A percentile compares a stretch with the other conserved stretches of the same genome.
phyloP scores from a whole-genome alignment of 2,113 vertebrate genomes.

The Pyxicephalus adspersus region DNA sequence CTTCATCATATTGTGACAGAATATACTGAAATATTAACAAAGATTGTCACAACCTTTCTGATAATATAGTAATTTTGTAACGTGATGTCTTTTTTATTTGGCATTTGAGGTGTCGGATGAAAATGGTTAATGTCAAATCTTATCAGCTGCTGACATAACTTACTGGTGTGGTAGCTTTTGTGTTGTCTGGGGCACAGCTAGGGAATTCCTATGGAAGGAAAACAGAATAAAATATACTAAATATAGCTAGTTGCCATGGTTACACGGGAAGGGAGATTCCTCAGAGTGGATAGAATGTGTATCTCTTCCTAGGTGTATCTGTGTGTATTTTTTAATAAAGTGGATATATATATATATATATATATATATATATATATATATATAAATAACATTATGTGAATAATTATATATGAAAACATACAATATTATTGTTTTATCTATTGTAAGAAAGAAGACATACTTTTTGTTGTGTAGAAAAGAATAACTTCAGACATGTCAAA shows the following conservation, averaged over 20 bases:
- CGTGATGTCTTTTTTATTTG: background rate
- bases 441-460: too few relatives aligned
- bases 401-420: too few relatives aligned
- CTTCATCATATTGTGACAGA: too few relatives aligned
- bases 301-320: slow-evolving; percentile 48
- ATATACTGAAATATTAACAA: background rate
- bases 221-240: slow-evolving; percentile 68
- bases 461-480: too few relatives aligned
- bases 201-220: slow-evolving; percentile 37
- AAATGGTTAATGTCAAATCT: slow-evolving; percentile 8
- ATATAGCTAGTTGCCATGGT: slow-evolving; percentile 78
- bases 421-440: too few relatives aligned
- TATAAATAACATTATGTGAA: background rate
- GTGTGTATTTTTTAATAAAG: slow-evolving; percentile 16
- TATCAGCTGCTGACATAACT: slow-evolving; percentile 12
- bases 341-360: background rate
- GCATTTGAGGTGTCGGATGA: background rate
- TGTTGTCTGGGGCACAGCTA: slow-evolving; percentile 25
- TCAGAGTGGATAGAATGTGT: slow-evolving; percentile 53
- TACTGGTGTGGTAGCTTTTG: background rate
- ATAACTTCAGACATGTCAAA: too few relatives aligned
- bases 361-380: background rate
- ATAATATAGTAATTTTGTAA: too few relatives aligned
- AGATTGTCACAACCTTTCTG: background rate
- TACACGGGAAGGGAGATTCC: slow-evolving; percentile 72